phyloP scores from a whole-genome alignment of 2,888 invertebrate species.

The Cerceris ruficornis region DNA sequence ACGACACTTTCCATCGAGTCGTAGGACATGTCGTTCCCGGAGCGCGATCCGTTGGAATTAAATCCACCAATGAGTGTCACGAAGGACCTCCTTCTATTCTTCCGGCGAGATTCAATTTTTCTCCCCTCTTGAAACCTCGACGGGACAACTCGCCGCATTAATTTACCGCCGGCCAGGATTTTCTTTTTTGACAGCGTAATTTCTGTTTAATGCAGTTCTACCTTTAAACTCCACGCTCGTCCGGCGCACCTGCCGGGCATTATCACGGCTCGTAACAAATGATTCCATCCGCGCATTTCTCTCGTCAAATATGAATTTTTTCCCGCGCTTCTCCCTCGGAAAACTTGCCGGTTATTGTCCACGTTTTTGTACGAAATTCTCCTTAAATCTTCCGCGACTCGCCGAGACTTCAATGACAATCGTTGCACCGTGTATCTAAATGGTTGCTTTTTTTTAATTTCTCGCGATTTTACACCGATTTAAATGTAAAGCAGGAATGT shows the following conservation, averaged over 20 bases:
- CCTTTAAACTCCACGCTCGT: neutral
- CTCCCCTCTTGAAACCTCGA: constrained; percentile 8
- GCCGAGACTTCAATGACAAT: no score
- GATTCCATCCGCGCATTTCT: constrained; percentile 2
- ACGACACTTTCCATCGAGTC: constrained; percentile 38
- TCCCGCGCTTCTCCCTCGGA: neutral
- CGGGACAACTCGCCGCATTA: constrained; percentile 37
- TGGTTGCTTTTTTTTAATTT: no score
- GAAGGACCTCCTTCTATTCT: constrained; percentile 21
- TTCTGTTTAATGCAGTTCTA: constrained; percentile 21
- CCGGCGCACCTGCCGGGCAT: constrained; percentile 16
- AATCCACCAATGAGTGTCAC: constrained; percentile 33
- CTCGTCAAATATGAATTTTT: neutral
- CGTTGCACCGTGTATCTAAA: no score
- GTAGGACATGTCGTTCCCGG: constrained; percentile 39
- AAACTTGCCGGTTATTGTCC: neutral
- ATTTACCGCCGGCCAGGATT: constrained; percentile 33
- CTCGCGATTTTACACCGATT: no score
- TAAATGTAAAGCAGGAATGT: no score
- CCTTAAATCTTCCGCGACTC: no score
- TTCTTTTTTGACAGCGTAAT: constrained; percentile 10
- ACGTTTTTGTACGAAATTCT: neutral
- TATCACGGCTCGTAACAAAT: constrained; percentile 13
- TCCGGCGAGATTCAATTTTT: neutral
- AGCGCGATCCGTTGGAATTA: constrained; percentile 38